These are phyloP conservation scores for Peromyscus nudipes DNA, from an alignment of 2,797 vertebrate genomes.

Conservation along the genomic window DNA sequence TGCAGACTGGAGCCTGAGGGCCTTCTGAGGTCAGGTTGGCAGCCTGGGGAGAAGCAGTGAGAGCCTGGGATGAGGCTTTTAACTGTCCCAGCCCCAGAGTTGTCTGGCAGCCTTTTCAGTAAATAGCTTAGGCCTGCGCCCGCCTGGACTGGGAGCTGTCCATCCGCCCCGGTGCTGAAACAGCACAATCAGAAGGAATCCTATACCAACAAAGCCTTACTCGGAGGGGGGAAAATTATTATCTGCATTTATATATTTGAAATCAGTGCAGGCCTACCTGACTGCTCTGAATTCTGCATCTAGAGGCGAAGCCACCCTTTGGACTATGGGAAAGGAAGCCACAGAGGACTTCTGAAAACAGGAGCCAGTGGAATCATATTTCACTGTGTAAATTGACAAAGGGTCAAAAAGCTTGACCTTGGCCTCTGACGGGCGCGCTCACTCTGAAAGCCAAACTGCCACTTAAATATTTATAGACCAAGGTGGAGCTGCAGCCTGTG, in stretches of 20 bases:
- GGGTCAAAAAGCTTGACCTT: slow-evolving; percentile 88
- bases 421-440: slow-evolving; percentile 76
- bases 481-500: slow-evolving; percentile 75
- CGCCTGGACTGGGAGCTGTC: neutral
- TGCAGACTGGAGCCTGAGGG: neutral
- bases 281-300: neutral
- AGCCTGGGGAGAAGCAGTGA: neutral
- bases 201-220: neutral
- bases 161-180: neutral
- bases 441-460: slow-evolving; percentile 86
- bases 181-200: rapidly evolving
- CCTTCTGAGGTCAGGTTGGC: neutral
- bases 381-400: slow-evolving; percentile 87
- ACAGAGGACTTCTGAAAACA: neutral
- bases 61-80: rapidly evolving
- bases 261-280: rapidly evolving
- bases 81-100: neutral
- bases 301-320: neutral
- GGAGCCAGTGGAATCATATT: slow-evolving; percentile 79
- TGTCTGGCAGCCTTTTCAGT: neutral
- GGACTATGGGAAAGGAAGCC: neutral
- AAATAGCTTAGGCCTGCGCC: rapidly evolving
- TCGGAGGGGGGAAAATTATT: neutral
- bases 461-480: slow-evolving; percentile 87
- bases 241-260: neutral